Conservation (phyloP, 2,113 vertebrate genomes). For the Heloderma charlesbogerti region DNA sequence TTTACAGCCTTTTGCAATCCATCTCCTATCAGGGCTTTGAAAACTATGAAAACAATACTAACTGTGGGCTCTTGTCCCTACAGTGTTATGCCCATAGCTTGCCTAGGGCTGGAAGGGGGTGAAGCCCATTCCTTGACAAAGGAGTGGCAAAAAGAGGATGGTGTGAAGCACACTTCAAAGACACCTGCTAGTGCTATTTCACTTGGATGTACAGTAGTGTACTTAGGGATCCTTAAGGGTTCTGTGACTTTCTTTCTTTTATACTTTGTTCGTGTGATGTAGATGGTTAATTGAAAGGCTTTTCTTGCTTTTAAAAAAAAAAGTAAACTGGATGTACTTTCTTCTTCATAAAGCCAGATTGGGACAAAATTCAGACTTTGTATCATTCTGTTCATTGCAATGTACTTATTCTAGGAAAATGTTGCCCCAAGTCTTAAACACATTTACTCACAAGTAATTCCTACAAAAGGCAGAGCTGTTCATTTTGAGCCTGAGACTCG, state of each 20-base stretch:
- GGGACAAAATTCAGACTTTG: neutral
- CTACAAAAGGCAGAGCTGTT: neutral
- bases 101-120: neutral
- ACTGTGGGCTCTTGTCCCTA: rapidly evolving
- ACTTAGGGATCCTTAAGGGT: neutral
- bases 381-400: neutral
- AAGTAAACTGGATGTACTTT: neutral
- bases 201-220: rapidly evolving
- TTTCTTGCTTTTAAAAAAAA: slow-evolving; percentile 6
- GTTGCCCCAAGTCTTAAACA: neutral
- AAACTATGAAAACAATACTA: neutral
- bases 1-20: rapidly evolving
- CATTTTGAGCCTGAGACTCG: neutral
- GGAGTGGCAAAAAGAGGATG: neutral
- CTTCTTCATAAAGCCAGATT: neutral
- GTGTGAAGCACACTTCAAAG: neutral
- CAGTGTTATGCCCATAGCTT: neutral
- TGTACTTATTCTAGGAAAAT: neutral
- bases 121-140: neutral
- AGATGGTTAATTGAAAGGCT: neutral
- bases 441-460: neutral
- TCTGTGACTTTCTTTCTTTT: neutral
- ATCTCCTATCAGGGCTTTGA: rapidly evolving
- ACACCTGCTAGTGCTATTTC: neutral
- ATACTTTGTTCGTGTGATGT: neutral